phyloP scores from a whole-genome alignment of 2,797 vertebrate species.

The Eutrigla gurnardus region DNA sequence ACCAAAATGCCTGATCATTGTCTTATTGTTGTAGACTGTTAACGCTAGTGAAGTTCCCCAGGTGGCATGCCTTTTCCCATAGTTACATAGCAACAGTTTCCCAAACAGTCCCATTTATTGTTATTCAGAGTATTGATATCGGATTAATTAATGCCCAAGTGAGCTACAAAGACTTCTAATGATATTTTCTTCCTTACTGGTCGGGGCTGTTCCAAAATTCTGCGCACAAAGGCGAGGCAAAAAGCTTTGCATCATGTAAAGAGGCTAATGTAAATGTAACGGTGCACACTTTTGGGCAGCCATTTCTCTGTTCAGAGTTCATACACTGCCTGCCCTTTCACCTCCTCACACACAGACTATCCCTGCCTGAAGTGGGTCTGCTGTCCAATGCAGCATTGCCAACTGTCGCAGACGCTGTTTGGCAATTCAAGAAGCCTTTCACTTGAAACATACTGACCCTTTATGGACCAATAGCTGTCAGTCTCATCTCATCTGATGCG shows the following conservation, averaged over 20 bases:
- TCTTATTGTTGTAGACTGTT: conserved; percentile 12
- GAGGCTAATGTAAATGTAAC: too few relatives aligned
- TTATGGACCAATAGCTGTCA: too few relatives aligned
- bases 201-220: neutral
- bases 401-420: too few relatives aligned
- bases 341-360: too few relatives aligned
- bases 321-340: too few relatives aligned
- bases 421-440: too few relatives aligned
- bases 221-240: too few relatives aligned
- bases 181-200: neutral
- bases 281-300: too few relatives aligned
- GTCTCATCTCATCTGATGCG: too few relatives aligned
- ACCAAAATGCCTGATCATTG: neutral
- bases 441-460: too few relatives aligned
- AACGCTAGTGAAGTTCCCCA: neutral
- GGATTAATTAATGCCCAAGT: neutral
- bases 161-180: conserved; percentile 15
- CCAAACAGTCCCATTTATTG: conserved; percentile 8
- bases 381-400: neutral
- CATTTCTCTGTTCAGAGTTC: too few relatives aligned
- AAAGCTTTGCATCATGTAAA: neutral
- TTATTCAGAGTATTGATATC: conserved; percentile 3
- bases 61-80: conserved; percentile 6
- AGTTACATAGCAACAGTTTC: conserved; percentile 18
- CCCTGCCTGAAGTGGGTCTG: neutral